Base-by-base conservation (phyloP, 2,888 invertebrate genomes). In the Cheilosia vernalis region DNA sequence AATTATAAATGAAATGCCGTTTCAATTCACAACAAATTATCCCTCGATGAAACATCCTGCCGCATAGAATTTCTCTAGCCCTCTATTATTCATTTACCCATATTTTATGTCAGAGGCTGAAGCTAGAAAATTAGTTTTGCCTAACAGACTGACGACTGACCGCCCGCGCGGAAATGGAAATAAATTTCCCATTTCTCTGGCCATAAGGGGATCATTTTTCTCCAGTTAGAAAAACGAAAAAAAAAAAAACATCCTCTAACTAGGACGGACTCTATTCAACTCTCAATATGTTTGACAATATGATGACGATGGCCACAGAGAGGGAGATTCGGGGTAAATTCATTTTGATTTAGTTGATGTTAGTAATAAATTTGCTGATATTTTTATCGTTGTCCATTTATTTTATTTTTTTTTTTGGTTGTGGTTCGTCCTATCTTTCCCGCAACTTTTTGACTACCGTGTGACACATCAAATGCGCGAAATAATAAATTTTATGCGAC, bases 401-500 rank as follows among this genome's bases (percentile, higher is more conserved):
- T n/a, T n/a, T n/a, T n/a, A n/a, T 64, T 30, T 44, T 53, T 53
- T 30, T 40, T 6, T 58, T 66, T 13, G 10, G 13, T 53, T 19
- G 24, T 2, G 42, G 33, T 24, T 42, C 15, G 44, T 33, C 44
- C 44, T 40, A 15, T 42, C 49, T 37, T 5, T 6, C 33, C 69
- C 67, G n/a, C 19, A 19, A 9, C 47, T 17, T 19, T 37, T 47
- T 73, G 66, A 63, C 76, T 81, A 56, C 42, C 61, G 53, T 66
- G 76, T 72, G 82, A 78, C 72, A 83, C 77, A 78, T 77, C 82
- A 83, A 83, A 83, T 77, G 66, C 82, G 72, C 66, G 70, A 72
- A 72, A 51, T 77, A 83, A 83, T 83, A 83, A 77, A 78, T 77
- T 83, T 72, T 66, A 78, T 83, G 70, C 72, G 77, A 83, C 78